Evolutionary conservation across 2,113 vertebrate genomes (phyloP), one percentile per base, ranked within the genome.

Genomic region (Pica pica): DNA sequence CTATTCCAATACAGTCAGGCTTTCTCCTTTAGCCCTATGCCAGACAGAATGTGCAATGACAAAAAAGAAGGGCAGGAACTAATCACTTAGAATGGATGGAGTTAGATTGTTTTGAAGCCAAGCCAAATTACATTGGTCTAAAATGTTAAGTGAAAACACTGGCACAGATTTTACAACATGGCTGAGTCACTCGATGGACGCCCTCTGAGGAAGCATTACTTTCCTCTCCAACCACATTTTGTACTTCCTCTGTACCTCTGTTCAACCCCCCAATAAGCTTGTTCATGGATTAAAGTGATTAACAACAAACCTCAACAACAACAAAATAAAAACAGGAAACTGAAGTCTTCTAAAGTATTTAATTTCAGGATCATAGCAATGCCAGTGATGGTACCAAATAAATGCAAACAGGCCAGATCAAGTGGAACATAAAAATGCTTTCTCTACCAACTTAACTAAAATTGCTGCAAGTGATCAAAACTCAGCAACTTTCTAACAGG

Each of bases 151-250:
- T 57, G 55, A 61, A 76, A 81, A 92, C 33, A 47, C 0, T 0
- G 31, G 7, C 31, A 56, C 1, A 5, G 30, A 41, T 74, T 80
- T 87, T 55, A 60, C 27, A 77, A n/a, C 18, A 27, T 0, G 0
- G 56, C 59, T 81, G 68, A 69, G n/a, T 24, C 49, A 59, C 49
- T 28, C 0, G 0, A 20, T 0, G 4, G 24, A 49, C n/a, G 33
- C 10, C 31, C 39, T 76, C 41, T 7, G 21, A 83, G 50, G 76
- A 90, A 76, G 30, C 12, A 53, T 16, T 27, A 53, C 44, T 57
- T 49, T 80, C 71, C n/a, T 65, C 41, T 74, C 42, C 35, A 55
- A 31, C 18, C 11, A 11, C 12, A 16, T 24, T 60, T 30, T 55
- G 31, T 14, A 57, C 17, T 49, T 67, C 17, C 35, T 71, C 27